Percentiles rank a stretch among this genome's conserved stretches.
Conservation (phyloP, 1,140 invertebrate genomes). For the Drosophila sp. region DNA sequence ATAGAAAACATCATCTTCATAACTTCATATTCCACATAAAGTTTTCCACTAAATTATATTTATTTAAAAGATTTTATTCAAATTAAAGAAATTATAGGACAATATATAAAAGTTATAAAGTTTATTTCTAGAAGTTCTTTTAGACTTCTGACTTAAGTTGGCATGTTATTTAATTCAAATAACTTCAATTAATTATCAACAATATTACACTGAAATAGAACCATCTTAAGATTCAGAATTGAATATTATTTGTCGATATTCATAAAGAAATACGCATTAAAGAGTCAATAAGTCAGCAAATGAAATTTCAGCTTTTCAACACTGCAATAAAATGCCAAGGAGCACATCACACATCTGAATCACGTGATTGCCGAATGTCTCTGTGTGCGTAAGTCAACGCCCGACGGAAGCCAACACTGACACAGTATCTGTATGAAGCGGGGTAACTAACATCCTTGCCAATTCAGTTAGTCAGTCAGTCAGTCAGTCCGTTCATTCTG, state of each 20-base stretch:
- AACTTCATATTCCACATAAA: too few relatives aligned
- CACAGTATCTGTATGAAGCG: background rate
- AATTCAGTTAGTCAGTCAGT: slow-evolving; percentile 38
- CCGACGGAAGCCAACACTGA: slow-evolving; percentile 6
- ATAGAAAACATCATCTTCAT: too few relatives aligned
- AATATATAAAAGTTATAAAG: too few relatives aligned
- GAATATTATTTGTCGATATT: slow-evolving; percentile 1
- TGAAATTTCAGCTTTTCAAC: slow-evolving; percentile 51
- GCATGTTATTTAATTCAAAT: too few relatives aligned
- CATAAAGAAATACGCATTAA: slow-evolving; percentile 29
- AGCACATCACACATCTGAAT: background rate
- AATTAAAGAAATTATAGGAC: too few relatives aligned
- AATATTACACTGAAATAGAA: too few relatives aligned
- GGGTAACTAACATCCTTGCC: slow-evolving; percentile 15
- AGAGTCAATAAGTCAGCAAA: slow-evolving; percentile 59
- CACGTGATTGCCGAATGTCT: background rate
- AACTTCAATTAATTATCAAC: too few relatives aligned
- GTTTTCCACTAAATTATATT: too few relatives aligned
- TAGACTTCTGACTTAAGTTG: too few relatives aligned
- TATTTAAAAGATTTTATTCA: too few relatives aligned
- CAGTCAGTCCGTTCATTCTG: slow-evolving; percentile 17
- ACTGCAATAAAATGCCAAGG: slow-evolving; percentile 20
- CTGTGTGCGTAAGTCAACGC: slow-evolving; percentile 19
- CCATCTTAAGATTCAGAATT: too few relatives aligned
- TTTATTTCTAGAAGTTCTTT: too few relatives aligned